Evolutionary conservation across 2,113 vertebrate species (phyloP).

Genomic region (Perca fluviatilis): DNA sequence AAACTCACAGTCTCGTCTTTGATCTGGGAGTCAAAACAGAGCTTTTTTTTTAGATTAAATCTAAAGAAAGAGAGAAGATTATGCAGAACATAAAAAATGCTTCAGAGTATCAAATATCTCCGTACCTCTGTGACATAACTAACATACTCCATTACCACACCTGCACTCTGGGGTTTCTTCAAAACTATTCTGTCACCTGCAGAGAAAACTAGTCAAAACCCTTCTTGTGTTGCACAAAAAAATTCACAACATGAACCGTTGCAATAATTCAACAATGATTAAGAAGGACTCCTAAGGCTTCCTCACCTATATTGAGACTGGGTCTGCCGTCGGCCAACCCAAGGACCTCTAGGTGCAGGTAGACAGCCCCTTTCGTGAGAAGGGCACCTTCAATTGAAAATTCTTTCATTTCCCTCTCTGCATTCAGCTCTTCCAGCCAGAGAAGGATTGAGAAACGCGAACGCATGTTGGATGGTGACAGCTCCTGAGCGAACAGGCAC

Average conservation of each 20-base stretch:
- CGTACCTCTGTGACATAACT: slow-evolving; percentile 88
- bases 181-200: slow-evolving; percentile 91
- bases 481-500: slow-evolving; percentile 75
- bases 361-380: slow-evolving; percentile 85
- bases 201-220: slow-evolving; percentile 20
- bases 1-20: slow-evolving; percentile 89
- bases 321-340: slow-evolving; percentile 90
- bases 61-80: not conserved
- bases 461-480: slow-evolving; percentile 86
- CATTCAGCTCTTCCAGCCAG: slow-evolving; percentile 94
- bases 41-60: not conserved
- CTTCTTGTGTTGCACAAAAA: not conserved
- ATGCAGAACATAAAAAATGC: not conserved
- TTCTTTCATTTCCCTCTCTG: slow-evolving; percentile 87
- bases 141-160: slow-evolving; percentile 85
- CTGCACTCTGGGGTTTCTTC: slow-evolving; percentile 84
- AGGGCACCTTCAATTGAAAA: slow-evolving; percentile 87
- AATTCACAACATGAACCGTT: not conserved
- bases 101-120: not conserved
- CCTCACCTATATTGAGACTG: slow-evolving; percentile 86
- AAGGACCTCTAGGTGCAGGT: slow-evolving; percentile 89
- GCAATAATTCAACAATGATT: not conserved
- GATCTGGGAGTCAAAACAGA: slow-evolving; percentile 81
- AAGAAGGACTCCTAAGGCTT: not conserved
- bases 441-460: slow-evolving; percentile 89